Percentiles rank a stretch among this genome's conserved stretches.
Conservation (phyloP, 1,140 invertebrate species). For the Pseudoatta argentina region DNA sequence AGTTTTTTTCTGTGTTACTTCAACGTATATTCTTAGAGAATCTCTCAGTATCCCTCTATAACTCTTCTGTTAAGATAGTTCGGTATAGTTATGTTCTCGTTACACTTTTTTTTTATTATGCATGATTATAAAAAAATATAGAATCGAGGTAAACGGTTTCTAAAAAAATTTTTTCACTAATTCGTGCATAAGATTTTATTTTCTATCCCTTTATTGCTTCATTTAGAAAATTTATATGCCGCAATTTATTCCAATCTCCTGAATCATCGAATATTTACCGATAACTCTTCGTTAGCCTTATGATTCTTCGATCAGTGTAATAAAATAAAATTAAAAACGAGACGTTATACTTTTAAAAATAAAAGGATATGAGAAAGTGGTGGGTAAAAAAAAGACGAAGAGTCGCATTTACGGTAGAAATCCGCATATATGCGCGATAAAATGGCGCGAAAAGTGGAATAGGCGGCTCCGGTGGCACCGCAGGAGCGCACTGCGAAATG, state of each 20-base stretch:
- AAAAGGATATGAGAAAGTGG: not conserved
- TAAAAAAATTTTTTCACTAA: not conserved
- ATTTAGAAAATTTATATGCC: not conserved
- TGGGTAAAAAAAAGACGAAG: slow-evolving; percentile 13
- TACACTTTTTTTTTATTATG: too few species aligned
- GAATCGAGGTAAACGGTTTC: too few species aligned
- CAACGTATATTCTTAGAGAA: not conserved
- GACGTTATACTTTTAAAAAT: slow-evolving; percentile 4
- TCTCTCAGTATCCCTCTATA: too few species aligned
- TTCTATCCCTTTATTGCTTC: not conserved
- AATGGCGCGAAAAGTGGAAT: slow-evolving; percentile 46
- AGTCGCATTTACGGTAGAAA: slow-evolving; percentile 49
- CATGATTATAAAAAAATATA: too few species aligned
- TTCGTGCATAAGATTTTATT: not conserved
- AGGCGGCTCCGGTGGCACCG: not conserved
- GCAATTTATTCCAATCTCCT: not conserved
- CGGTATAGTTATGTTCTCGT: too few species aligned
- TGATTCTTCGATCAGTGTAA: not conserved
- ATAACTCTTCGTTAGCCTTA: not conserved
- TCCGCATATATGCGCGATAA: slow-evolving; percentile 33
- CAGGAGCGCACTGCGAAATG: slow-evolving; percentile 73
- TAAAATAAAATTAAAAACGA: slow-evolving; percentile 20
- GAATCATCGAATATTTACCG: not conserved
- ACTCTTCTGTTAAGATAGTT: too few species aligned
- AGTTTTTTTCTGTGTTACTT: too few species aligned